Percentiles rank a stretch among this genome's conserved stretches.
Evolutionary conservation across 2,113 vertebrate species (phyloP).

Genomic region (Mesitornis unicolor): DNA sequence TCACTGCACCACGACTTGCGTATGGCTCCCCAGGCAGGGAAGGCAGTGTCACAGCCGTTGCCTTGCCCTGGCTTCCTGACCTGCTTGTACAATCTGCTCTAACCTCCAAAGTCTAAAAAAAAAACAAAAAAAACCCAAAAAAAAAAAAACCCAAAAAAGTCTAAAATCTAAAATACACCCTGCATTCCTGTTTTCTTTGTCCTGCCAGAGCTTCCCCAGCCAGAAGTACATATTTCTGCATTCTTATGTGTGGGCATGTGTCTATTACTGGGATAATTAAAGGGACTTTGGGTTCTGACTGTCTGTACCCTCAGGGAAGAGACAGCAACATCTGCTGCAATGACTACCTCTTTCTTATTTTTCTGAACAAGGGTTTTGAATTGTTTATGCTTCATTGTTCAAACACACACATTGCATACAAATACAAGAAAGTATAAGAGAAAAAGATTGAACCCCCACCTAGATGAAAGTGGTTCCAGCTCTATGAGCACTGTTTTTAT

Average conservation of each 20-base stretch:
- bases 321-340: constrained; percentile 54
- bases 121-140: too few relatives aligned
- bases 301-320: constrained; percentile 42
- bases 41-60: accelerated
- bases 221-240: not conserved
- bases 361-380: constrained; percentile 27
- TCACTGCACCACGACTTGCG: accelerated
- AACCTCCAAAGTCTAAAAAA: too few relatives aligned
- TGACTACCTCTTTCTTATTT: constrained; percentile 22
- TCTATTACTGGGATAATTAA: constrained; percentile 33
- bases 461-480: constrained; percentile 61
- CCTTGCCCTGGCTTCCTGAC: not conserved
- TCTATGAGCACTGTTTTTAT: constrained; percentile 11
- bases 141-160: too few relatives aligned
- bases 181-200: not conserved
- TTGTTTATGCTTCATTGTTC: constrained; percentile 51
- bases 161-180: not conserved
- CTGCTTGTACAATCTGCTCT: not conserved
- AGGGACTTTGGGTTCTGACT: constrained; percentile 41
- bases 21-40: not conserved
- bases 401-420: constrained; percentile 24
- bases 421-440: constrained; percentile 1
- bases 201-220: not conserved
- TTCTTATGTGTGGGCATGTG: not conserved
- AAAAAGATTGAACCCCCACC: constrained; percentile 41